Evolutionary conservation across 2,113 vertebrate genomes (phyloP).

Genomic region (Chloropsis cyanopogon): DNA sequence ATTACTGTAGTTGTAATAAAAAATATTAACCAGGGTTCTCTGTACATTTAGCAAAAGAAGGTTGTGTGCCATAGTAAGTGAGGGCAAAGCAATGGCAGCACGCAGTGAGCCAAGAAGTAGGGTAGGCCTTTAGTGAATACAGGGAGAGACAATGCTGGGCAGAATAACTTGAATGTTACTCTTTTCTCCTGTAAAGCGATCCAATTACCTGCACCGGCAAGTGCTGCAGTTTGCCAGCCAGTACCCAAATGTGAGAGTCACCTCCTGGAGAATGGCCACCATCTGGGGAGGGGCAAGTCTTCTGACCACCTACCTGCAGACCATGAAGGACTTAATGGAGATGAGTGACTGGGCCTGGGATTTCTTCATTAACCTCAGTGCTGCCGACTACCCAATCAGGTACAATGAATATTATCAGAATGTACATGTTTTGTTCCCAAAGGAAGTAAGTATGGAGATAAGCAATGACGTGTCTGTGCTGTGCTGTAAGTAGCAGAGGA

Average conservation of each 20-base stretch:
- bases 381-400: constrained; percentile 97
- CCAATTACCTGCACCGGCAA: constrained; percentile 93
- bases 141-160: neutral
- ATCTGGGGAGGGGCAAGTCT: constrained; percentile 99
- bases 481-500: neutral
- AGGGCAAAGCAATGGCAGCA: neutral
- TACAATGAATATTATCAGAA: constrained; percentile 17
- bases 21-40: neutral
- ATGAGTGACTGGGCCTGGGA: constrained; percentile 98
- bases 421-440: neutral
- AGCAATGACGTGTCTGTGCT: neutral
- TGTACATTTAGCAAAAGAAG: neutral
- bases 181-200: constrained; percentile 79
- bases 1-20: neutral
- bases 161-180: constrained; percentile 15
- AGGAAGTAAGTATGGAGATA: neutral
- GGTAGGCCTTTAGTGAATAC: neutral
- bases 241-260: constrained; percentile 91
- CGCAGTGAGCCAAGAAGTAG: neutral
- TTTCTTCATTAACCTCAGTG: constrained; percentile 99
- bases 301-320: constrained; percentile 91
- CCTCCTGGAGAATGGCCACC: constrained; percentile 95
- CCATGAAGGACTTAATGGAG: constrained; percentile 92
- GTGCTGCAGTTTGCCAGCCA: constrained; percentile 80
- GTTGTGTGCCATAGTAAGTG: neutral